Evolutionary conservation across 2,888 invertebrate species (phyloP), one percentile per base, ranked within the genome.

Genomic region (Melieria omissa): DNA sequence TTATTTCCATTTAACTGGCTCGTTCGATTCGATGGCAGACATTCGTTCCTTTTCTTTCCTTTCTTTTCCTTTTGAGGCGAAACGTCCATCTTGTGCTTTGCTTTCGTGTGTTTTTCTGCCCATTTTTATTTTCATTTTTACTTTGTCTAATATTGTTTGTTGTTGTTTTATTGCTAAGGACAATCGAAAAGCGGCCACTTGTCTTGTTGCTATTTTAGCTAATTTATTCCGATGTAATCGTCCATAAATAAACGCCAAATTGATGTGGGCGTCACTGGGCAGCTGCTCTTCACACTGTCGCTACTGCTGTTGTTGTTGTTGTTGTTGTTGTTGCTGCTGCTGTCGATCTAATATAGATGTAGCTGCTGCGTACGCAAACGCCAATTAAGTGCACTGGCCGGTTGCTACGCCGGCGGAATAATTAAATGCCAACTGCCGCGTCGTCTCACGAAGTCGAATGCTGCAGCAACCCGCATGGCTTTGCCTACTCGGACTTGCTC

Each of bases 131-230:
- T 9, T 9, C 8, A 8, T 60, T 41, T 60, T 60, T 44, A 41
- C 41, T 44, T 60, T 42, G 12, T 60, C 7, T 29, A 55, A 16
- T n/a, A 44, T 60, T 41, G 41, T 12, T 9, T 57, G 42, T 60
- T 8, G 8, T 41, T 60, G 14, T 70, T 64, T 57, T 46, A 10
- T 14, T 14, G 41, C n/a, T 10, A 10, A 12, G 44, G 29, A 65
- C 42, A 60, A 64, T 69, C 69, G 61, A 72, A 61, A 65, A 65
- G 61, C 57, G 47, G 44, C 63, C 69, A 69, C 61, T 69, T 69
- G 65, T 58, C 58, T 45, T 46, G 12, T 62, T 62, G 55, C 46
- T 44, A 55, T 54, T 69, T 69, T 10, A n/a, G 44, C 69, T 54
- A 69, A 69, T 69, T 69, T 65, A 60, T 69, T 65, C 69, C 46